A percentile compares a stretch with the other conserved stretches of the same genome.
Evolutionary conservation across 1,140 invertebrate genomes (phyloP).

Genomic region (Anadara kagoshimensis): DNA sequence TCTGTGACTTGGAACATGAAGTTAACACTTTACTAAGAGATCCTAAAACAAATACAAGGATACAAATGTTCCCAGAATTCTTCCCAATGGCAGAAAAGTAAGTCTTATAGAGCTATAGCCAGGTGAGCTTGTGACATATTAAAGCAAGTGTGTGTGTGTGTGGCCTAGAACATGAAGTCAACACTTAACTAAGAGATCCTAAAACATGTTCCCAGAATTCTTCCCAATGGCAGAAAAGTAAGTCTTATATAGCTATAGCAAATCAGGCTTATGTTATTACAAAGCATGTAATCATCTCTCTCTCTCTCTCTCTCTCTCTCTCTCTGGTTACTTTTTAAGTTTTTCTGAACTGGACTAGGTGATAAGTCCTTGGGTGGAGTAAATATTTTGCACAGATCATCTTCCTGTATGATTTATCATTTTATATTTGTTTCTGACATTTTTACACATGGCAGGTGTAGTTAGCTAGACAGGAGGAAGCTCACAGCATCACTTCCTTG

Average conservation of each 20-base stretch:
- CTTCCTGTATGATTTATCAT: no score
- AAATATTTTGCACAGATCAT: no score
- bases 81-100: conserved; percentile 66
- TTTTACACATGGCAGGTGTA: no score
- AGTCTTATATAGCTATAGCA: conserved; percentile 16
- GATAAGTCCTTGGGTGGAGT: no score
- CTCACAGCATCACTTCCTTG: no score
- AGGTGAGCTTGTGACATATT: not conserved
- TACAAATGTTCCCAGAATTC: conserved; percentile 72
- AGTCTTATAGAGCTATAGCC: conserved; percentile 18
- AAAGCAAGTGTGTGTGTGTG: not conserved
- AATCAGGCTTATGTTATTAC: not conserved
- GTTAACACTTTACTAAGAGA: conserved; percentile 59
- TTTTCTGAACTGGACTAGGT: no score
- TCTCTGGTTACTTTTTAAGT: no score
- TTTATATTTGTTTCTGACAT: no score
- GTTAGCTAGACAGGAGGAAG: no score
- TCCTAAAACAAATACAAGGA: conserved; percentile 64
- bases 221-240: conserved; percentile 66
- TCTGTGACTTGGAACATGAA: conserved; percentile 51
- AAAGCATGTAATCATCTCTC: no score
- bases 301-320: no score
- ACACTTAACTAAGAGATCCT: conserved; percentile 59
- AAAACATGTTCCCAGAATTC: conserved; percentile 71
- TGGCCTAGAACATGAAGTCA: conserved; percentile 56